Evolutionary conservation across 2,888 invertebrate genomes (phyloP).

Genomic region (Euclidia mi): DNA sequence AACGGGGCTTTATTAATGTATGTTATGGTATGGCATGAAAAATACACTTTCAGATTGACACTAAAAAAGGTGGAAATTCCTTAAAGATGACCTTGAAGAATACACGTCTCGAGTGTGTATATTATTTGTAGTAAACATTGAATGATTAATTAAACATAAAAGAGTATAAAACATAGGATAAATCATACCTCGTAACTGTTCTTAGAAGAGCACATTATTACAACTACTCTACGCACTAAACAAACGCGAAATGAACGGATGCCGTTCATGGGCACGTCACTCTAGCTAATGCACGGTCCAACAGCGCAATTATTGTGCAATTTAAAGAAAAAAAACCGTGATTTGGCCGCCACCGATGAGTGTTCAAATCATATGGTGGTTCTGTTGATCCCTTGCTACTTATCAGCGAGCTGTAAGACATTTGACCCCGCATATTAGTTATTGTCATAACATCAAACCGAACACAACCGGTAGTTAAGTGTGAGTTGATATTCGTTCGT

Average conservation of each 20-base stretch:
- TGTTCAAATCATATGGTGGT: slow-evolving; percentile 51
- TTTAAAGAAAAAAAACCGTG: slow-evolving; percentile 50
- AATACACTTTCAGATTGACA: too few relatives aligned
- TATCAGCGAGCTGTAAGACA: slow-evolving; percentile 74
- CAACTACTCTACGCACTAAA: slow-evolving; percentile 62
- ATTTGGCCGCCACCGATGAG: slow-evolving; percentile 51
- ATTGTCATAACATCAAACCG: slow-evolving; percentile 63
- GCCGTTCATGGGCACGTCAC: slow-evolving; percentile 70
- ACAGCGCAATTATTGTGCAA: slow-evolving; percentile 55
- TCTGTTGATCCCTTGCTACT: slow-evolving; percentile 42
- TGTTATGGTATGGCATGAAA: too few relatives aligned
- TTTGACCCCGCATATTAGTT: slow-evolving; percentile 71
- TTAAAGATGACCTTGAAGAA: too few relatives aligned
- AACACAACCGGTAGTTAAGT: slow-evolving; percentile 50
- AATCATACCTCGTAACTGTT: slow-evolving; percentile 78
- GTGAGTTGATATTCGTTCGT: slow-evolving; percentile 35
- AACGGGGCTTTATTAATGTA: too few relatives aligned
- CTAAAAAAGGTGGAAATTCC: too few relatives aligned
- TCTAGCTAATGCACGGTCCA: slow-evolving; percentile 33
- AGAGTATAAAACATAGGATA: too few relatives aligned
- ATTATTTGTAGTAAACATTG: too few relatives aligned
- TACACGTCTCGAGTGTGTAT: too few relatives aligned
- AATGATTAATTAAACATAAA: neutral
- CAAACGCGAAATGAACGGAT: slow-evolving; percentile 65
- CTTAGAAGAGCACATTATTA: slow-evolving; percentile 76